Evolutionary conservation across 2,113 vertebrate species (phyloP).

Genomic region (Rhabdornis inornatus): DNA sequence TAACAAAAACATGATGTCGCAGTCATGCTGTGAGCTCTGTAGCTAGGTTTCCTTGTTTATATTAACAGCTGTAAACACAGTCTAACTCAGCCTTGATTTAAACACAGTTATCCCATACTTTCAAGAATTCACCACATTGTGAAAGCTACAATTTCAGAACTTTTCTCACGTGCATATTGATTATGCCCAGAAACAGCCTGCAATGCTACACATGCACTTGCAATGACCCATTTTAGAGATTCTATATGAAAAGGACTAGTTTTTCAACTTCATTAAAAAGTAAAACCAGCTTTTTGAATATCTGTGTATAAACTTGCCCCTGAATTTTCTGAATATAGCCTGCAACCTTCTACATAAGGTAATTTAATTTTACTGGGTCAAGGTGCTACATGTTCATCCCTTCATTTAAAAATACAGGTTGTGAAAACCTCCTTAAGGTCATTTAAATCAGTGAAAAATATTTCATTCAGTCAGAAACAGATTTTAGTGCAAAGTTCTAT

Average conservation of each 20-base stretch:
- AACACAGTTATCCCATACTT: constrained; percentile 68
- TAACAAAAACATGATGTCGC: constrained; percentile 77
- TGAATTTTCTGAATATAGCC: not conserved
- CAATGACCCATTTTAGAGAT: not conserved
- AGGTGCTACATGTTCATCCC: not conserved
- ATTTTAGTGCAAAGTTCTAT: not conserved
- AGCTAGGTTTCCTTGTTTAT: constrained; percentile 75
- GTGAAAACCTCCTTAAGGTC: not conserved
- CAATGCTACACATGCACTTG: not conserved
- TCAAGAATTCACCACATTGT: constrained; percentile 21
- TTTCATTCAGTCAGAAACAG: not conserved
- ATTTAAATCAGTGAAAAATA: not conserved
- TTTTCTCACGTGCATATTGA: constrained; percentile 43
- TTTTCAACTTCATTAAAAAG: not conserved
- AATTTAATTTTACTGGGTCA: not conserved
- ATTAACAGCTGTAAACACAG: constrained; percentile 78
- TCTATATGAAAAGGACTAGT: not conserved
- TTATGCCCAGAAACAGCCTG: not conserved
- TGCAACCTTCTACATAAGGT: not conserved
- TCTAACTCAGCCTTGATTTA: constrained; percentile 63
- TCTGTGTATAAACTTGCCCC: not conserved
- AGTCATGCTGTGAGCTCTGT: constrained; percentile 72
- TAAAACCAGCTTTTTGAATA: not conserved
- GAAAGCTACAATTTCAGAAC: constrained; percentile 40
- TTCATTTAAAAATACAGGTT: not conserved